Evolutionary conservation across 2,113 vertebrate genomes (phyloP).

Genomic region (Cygnus buccinator): DNA sequence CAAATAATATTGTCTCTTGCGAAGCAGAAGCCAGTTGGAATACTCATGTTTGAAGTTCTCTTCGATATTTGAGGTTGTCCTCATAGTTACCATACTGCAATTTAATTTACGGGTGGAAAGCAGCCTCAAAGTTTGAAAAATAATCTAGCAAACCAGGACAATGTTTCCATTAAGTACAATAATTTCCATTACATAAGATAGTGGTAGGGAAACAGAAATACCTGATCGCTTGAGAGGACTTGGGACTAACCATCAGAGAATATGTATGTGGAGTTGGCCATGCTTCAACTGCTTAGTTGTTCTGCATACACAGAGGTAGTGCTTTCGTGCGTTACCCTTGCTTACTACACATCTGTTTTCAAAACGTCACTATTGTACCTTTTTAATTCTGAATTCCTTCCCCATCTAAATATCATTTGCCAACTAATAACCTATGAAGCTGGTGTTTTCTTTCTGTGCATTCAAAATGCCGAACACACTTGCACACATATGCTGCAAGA

Average conservation of each 20-base stretch:
- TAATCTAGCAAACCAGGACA: slow-evolving; percentile 53
- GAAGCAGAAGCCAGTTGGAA: background rate
- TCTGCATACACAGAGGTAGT: slow-evolving; percentile 43
- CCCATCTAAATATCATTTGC: slow-evolving; percentile 16
- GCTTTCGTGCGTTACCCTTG: slow-evolving; percentile 36
- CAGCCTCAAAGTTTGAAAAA: slow-evolving; percentile 21
- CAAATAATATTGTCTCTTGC: slow-evolving; percentile 12
- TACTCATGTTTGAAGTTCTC: background rate
- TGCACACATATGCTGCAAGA: slow-evolving; percentile 39
- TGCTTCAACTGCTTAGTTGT: slow-evolving; percentile 48
- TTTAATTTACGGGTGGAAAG: slow-evolving; percentile 41
- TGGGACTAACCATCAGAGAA: slow-evolving; percentile 13
- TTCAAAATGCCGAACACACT: slow-evolving; percentile 63
- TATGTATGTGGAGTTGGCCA: slow-evolving; percentile 31
- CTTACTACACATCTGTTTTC: background rate
- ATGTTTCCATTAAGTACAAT: background rate
- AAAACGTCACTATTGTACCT: background rate
- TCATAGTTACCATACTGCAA: background rate
- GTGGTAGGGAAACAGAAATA: slow-evolving; percentile 40
- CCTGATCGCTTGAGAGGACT: slow-evolving; percentile 23
- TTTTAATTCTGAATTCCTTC: slow-evolving; percentile 39
- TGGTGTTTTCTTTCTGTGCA: slow-evolving; percentile 59
- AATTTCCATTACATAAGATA: background rate
- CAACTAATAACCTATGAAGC: slow-evolving; percentile 10
- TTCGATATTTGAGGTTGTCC: slow-evolving; percentile 43